Conservation (phyloP, 1,140 invertebrate genomes). For the Intoshia linei region DNA sequence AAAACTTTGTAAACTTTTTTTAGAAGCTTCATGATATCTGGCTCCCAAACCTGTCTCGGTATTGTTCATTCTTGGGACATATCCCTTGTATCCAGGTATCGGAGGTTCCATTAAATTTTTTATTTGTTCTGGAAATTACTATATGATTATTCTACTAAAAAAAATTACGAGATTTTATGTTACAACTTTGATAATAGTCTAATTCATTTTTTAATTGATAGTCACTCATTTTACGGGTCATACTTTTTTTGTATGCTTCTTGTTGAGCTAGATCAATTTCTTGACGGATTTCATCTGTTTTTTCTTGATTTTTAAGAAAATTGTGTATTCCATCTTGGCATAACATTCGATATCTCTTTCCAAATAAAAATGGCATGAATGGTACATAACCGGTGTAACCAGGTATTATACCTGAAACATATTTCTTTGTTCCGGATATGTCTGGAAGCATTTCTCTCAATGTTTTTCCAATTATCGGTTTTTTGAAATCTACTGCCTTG, state of each 20-base stretch:
- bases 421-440: background rate
- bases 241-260: too few species aligned
- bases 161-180: background rate
- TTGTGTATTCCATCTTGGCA: too few species aligned
- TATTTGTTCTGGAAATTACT: conserved; percentile 5
- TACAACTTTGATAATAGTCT: background rate
- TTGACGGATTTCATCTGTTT: too few species aligned
- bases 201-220: too few species aligned
- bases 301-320: too few species aligned
- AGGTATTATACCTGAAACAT: background rate
- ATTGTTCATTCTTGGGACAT: conserved; percentile 16
- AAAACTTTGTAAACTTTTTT: conserved; percentile 15
- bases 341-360: too few species aligned
- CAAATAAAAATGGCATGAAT: too few species aligned
- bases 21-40: conserved; percentile 15
- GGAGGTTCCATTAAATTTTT: conserved; percentile 13
- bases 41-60: conserved; percentile 18
- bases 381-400: too few species aligned
- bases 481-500: background rate
- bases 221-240: too few species aligned
- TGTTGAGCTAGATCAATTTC: too few species aligned
- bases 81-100: conserved; percentile 21
- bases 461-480: background rate
- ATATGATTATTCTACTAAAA: too few species aligned
- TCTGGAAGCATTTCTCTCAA: background rate